Base-by-base conservation (phyloP, 2,797 vertebrate species). In the Nothura maculosa region DNA sequence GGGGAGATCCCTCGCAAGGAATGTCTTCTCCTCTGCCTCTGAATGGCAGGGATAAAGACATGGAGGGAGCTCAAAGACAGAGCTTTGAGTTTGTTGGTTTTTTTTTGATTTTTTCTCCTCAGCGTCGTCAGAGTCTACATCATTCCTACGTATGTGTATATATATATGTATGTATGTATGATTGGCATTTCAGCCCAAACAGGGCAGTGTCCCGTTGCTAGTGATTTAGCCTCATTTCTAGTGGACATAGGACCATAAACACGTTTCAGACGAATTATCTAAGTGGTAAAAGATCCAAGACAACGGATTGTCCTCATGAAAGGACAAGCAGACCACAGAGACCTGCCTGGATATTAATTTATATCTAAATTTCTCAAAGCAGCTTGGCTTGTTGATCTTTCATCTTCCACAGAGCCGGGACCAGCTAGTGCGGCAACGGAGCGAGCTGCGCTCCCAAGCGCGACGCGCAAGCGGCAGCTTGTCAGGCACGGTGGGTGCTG, bases 291-390 rank as follows among this genome's bases (percentile, higher is more conserved):
- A 80, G 55, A 50, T 32, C 15, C 1, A 1, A 40, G 75, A 85
- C 85, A 48, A 87, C 60, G 63, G 22, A 57, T 36, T 60, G 36
- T 78, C 47, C 60, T 87, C 81, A 18, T 22, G 52, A 74, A 87
- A 74, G 67, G 84, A 86, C 66, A 85, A 78, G 42, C 60, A 89
- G 79, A 76, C 73, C 82, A 57, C 70, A 64, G 77, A 86, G 81
- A 45, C 94, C 79, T 72, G 89, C 79, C 55, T 81, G 67, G 52
- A 73, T 92, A n/a, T 63, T 89, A 91, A 74, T 87, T 89, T 89
- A 22, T 76, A 67, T 60, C 21, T 85, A 81, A 91, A 63, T 63
- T 69, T 83, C 54, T 54, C 48, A 34, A 87, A 93, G 43, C 79
- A 25, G 48, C 62, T 81, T 14, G 60, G 13, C 60, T 74, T 93